Percentiles rank a stretch among this genome's conserved stretches.
Evolutionary conservation across 2,113 vertebrate species (phyloP).

Genomic region (Nannospalax galili): DNA sequence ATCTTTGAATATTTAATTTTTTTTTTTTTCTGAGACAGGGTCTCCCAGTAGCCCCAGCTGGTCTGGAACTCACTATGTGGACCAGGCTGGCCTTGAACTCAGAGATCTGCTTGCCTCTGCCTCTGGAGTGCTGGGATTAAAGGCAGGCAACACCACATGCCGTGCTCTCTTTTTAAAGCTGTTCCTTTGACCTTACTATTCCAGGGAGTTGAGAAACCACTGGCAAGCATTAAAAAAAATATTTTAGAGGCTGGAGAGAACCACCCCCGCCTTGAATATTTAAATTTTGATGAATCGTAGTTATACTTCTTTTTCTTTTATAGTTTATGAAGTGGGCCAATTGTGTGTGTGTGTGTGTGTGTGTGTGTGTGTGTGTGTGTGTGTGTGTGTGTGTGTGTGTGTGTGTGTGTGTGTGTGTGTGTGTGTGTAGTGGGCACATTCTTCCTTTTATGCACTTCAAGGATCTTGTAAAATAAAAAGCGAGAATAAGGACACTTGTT

Average conservation of each 20-base stretch:
- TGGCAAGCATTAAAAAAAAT: too few relatives aligned
- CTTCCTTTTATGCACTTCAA: not conserved
- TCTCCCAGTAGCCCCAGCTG: too few relatives aligned
- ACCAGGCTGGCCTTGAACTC: too few relatives aligned
- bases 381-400: not conserved
- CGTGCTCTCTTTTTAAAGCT: too few relatives aligned
- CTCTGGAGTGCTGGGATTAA: too few relatives aligned
- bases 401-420: not conserved
- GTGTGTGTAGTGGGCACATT: not conserved
- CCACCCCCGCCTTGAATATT: too few relatives aligned
- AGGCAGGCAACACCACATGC: too few relatives aligned
- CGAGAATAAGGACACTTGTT: not conserved
- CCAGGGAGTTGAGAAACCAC: not conserved
- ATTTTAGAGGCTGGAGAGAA: too few relatives aligned
- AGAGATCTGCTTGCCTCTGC: too few relatives aligned
- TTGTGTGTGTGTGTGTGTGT: not conserved
- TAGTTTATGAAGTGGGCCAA: not conserved
- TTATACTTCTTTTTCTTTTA: not conserved
- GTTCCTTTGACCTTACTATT: not conserved
- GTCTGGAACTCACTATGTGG: too few relatives aligned
- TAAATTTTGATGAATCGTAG: not conserved
- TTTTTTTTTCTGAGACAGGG: too few relatives aligned
- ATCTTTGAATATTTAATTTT: constrained; percentile 14
- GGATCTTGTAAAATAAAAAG: not conserved
- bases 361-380: not conserved